Evolutionary conservation across 2,113 vertebrate genomes (phyloP), one percentile per base, ranked within the genome.

Genomic region (Trogon surrucura): DNA sequence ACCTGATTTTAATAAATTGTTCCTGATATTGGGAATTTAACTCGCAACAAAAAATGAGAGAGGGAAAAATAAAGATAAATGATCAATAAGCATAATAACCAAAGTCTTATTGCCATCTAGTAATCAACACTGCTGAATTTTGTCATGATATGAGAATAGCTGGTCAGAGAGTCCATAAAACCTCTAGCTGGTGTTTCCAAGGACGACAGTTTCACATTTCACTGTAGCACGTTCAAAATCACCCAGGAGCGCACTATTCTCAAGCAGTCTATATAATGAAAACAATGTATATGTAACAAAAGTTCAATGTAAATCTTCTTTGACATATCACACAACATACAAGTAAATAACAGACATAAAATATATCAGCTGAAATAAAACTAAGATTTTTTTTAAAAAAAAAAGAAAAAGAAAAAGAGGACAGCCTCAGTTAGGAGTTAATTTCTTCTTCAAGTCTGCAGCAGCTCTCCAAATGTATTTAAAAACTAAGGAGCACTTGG

Each of bases 191-290:
- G 97, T 97, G 98, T 98, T 98, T 97, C 98, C 98, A 98, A 92
- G 96, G 97, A 98, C 98, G 98, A 96, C 93, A 97, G 96, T 98
- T 96, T 98, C 98, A 98, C 91, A 98, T 98, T 98, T 98, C 98
- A 98, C 78, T 97, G 98, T 97, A 88, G 98, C 98, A 97, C 95
- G 98, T 98, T 99, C 98, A 97, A 97, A 99, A 97, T 98, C 98
- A 98, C 98, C 96, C 98, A 98, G 98, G 98, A 98, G 97, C 94
- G 97, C 98, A 98, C 98, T 99, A 98, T 98, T 98, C 97, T 98
- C 98, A 98, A 99, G 98, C 98, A 98, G 98, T 99, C 98, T 99
- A 99, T 97, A 98, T 98, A 98, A 98, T 98, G 98, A 98, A 99
- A 98, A 99, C 98, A 99, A 98, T 25, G 98, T 95, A 98, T 96